Evolutionary conservation across 2,113 vertebrate species (phyloP).

Genomic region (Parus major): DNA sequence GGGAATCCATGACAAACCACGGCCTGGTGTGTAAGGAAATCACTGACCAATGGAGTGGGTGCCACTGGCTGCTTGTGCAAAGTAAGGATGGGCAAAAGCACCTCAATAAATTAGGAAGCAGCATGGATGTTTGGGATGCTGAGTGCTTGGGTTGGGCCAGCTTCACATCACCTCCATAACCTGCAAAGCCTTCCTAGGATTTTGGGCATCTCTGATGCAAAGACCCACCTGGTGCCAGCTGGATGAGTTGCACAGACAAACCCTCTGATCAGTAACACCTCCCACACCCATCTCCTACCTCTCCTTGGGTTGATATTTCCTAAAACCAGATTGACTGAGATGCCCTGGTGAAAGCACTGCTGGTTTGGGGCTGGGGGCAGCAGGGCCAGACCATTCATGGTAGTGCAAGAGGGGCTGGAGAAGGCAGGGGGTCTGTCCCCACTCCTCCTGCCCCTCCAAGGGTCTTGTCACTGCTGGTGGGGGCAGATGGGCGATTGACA

Average conservation of each 20-base stretch:
- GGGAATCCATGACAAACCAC: background rate
- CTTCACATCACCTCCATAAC: background rate
- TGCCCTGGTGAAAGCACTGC: accelerated
- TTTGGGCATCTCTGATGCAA: background rate
- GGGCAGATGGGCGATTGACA: background rate
- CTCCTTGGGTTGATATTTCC: background rate
- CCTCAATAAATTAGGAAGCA: background rate
- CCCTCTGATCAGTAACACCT: background rate
- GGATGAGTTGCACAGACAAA: background rate
- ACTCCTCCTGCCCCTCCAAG: background rate
- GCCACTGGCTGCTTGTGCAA: background rate
- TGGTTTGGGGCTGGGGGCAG: background rate
- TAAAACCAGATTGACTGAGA: background rate
- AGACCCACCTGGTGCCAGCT: background rate
- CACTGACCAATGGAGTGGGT: background rate
- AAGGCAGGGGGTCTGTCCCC: background rate
- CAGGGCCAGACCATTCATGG: accelerated
- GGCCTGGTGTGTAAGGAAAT: background rate
- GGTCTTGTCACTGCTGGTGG: accelerated
- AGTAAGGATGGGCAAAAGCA: background rate
- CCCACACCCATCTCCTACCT: background rate
- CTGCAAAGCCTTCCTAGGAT: background rate
- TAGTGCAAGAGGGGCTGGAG: accelerated
- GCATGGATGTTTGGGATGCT: background rate
- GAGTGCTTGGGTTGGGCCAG: background rate